Conservation (phyloP, 1,140 invertebrate genomes). For the Battus philenor region DNA sequence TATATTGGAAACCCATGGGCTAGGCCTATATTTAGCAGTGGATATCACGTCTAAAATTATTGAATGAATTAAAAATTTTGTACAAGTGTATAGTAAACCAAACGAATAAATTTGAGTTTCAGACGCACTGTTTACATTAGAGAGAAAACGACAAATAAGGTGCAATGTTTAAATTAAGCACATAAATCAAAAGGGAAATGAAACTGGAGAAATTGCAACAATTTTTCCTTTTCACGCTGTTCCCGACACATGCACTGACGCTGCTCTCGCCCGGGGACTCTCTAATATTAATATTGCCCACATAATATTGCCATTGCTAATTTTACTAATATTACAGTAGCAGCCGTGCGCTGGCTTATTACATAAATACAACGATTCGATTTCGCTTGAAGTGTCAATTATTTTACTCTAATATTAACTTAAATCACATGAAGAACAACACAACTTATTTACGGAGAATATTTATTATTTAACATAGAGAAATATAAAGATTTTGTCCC, state of each 20-base stretch:
- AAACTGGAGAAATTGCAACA: conserved; percentile 6
- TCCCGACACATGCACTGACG: not conserved
- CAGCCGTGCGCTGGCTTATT: conserved; percentile 13
- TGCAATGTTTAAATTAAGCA: conserved; percentile 8
- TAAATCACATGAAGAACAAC: too few relatives aligned
- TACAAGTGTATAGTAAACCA: too few relatives aligned
- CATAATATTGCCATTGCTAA: conserved; percentile 16
- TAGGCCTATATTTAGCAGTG: too few relatives aligned
- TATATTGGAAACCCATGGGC: too few relatives aligned
- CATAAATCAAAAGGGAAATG: conserved; percentile 7
- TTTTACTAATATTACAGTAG: conserved; percentile 18
- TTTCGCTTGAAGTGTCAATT: conserved; percentile 7
- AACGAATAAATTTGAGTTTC: not conserved
- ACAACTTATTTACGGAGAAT: too few relatives aligned
- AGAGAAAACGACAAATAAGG: conserved; percentile 4
- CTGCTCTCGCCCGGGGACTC: conserved; percentile 9
- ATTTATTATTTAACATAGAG: too few relatives aligned
- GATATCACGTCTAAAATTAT: too few relatives aligned
- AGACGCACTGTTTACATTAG: not conserved
- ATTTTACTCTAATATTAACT: not conserved
- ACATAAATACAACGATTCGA: conserved; percentile 11
- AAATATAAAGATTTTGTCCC: too few relatives aligned
- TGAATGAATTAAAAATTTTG: too few relatives aligned
- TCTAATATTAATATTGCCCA: conserved; percentile 19
- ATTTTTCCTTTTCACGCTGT: conserved; percentile 11